These are phyloP conservation scores for Hystrix cristata DNA, from an alignment of 2,113 vertebrate genomes.

Conservation along the genomic window DNA sequence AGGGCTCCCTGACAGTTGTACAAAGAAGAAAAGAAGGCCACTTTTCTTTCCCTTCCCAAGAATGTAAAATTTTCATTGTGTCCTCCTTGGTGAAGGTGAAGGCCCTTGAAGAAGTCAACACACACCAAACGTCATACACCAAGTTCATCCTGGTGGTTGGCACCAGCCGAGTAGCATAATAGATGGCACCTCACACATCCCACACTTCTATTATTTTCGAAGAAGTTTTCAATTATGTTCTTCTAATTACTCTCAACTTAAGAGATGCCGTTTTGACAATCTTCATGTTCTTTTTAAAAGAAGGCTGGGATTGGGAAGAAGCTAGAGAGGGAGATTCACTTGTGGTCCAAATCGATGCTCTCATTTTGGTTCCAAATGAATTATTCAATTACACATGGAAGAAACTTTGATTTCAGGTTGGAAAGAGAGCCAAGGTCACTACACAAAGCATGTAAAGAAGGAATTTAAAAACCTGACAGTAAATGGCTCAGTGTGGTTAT, in stretches of 20 bases:
- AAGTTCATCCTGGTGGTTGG: neutral
- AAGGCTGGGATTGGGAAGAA: neutral
- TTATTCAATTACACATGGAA: neutral
- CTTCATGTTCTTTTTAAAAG: conserved; percentile 53
- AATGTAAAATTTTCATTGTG: neutral
- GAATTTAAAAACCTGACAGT: neutral
- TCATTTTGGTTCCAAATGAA: neutral
- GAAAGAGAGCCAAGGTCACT: neutral
- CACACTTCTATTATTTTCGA: conserved; percentile 72
- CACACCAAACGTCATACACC: neutral
- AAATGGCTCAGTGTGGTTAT: neutral
- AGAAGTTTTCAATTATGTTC: conserved; percentile 34
- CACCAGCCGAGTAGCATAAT: conserved; percentile 62
- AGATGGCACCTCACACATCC: conserved; percentile 35
- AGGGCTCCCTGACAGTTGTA: neutral
- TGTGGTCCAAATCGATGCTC: neutral
- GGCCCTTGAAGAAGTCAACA: neutral
- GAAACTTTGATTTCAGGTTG: neutral
- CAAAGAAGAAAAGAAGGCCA: neutral
- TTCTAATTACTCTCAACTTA: conserved; percentile 69
- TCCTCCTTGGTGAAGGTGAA: neutral
- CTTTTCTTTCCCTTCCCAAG: neutral
- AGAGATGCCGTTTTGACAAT: conserved; percentile 62
- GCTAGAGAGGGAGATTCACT: neutral
- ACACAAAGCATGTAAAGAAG: neutral